A percentile compares a stretch with the other conserved stretches of the same genome.
These are phyloP conservation scores for Gadus macrocephalus DNA, from an alignment of 2,113 vertebrate species.

Conservation along the genomic window DNA sequence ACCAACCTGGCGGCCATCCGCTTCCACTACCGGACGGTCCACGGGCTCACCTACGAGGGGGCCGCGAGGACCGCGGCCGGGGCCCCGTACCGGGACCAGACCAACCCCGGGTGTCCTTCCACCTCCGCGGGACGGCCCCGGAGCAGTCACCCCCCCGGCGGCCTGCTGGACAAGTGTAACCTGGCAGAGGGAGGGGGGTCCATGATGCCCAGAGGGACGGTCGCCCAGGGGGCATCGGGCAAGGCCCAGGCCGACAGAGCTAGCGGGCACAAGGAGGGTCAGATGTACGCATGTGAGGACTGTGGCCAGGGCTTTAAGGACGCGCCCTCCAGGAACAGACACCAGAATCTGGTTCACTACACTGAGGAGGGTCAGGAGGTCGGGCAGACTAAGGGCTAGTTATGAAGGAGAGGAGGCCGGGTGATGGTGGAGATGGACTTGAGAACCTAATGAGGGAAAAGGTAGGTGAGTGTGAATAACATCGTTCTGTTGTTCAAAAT, in stretches of 20 bases:
- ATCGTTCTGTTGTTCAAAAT: no score
- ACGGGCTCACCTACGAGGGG: slow-evolving; percentile 59
- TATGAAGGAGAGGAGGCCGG: background rate
- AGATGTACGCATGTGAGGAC: slow-evolving; percentile 72
- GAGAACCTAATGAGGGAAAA: no score
- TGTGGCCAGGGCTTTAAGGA: slow-evolving; percentile 73
- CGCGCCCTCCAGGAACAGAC: slow-evolving; percentile 71
- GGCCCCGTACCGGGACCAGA: background rate
- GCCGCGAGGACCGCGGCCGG: slow-evolving; percentile 11
- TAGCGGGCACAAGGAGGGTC: slow-evolving; percentile 15
- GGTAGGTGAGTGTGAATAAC: no score
- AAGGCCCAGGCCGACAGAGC: slow-evolving; percentile 25
- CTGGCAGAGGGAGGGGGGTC: background rate
- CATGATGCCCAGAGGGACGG: slow-evolving; percentile 2
- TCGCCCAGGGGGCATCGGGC: background rate
- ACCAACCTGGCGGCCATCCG: slow-evolving; percentile 75
- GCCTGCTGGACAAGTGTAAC: slow-evolving; percentile 1
- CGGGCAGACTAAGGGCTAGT: slow-evolving; percentile 16
- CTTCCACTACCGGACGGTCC: slow-evolving; percentile 73
- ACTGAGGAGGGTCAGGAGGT: slow-evolving; percentile 41
- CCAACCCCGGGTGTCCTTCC: slow-evolving; percentile 14
- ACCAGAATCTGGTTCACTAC: slow-evolving; percentile 72
- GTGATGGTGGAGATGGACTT: slow-evolving; percentile 2
- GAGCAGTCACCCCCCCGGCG: slow-evolving; percentile 11
- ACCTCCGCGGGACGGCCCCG: slow-evolving; percentile 34